Base-by-base conservation (phyloP, 2,113 vertebrate species). In the Callipepla californica region DNA sequence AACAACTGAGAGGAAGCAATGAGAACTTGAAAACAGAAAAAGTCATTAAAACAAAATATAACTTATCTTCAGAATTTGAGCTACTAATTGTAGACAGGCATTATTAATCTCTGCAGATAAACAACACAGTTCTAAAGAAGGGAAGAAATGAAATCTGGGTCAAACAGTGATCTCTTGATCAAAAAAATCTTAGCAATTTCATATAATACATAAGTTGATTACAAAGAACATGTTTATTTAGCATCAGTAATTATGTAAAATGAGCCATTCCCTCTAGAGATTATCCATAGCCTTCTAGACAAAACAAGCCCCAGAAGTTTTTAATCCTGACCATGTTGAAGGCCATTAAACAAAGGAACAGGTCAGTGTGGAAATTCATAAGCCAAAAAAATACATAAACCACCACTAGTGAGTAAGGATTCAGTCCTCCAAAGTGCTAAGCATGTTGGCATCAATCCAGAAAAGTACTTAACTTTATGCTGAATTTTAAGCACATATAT, bases 191-290 rank as follows among this genome's bases (percentile, higher is more conserved):
- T 91, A 88, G 82, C 48, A 72, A 88, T 90, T 96, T 94, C 89
- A 94, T 77, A 83, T 88, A 86, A 92, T 94, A 87, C 68, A 26
- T 82, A 94, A 96, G 57, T 92, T 87, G 76, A 94, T 94, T 95
- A 94, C 95, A 96, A 94, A 95, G 78, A 90, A 95, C 80, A 85
- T 94, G 94, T 86, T 96, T 97, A 78, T 92, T 91, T 93, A 97
- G 84, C 50, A 87, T 90, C 74, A 85, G 88, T 76, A 95, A 90
- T 95, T 94, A 95, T 53, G 85, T 89, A 95, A 95, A 92, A 81
- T 63, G 82, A 96, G 80, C 75, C 77, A 38, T 93, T 94, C 88
- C 53, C 80, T 80, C 83, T 73, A 92, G 92, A 97, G 89, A 93
- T 88, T 95, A 93, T 80, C 80, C 78, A 85, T n/a, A 95, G 70